Conservation (phyloP, 1,140 invertebrate genomes). For the Globodera ellingtonae region DNA sequence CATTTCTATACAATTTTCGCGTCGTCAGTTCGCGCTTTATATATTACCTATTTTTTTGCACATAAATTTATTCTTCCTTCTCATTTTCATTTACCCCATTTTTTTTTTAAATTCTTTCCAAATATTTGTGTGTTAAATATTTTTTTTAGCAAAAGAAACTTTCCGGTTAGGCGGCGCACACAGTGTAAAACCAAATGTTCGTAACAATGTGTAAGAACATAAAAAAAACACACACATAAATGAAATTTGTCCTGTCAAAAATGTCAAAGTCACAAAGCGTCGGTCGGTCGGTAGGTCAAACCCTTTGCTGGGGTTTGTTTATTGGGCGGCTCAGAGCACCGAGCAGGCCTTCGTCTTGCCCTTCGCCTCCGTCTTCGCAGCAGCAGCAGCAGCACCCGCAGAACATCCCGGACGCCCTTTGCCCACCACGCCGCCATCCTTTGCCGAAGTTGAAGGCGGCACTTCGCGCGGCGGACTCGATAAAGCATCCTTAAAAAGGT, state of each 20-base stretch:
- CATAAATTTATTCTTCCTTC: no score
- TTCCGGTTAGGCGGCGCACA: no score
- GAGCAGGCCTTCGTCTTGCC: constrained; percentile 15
- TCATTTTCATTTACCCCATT: no score
- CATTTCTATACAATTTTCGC: no score
- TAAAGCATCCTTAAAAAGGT: neutral
- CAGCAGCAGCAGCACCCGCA: neutral
- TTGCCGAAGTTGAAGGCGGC: neutral
- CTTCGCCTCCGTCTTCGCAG: constrained; percentile 5
- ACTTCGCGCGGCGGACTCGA: neutral
- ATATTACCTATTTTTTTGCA: no score
- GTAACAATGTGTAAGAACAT: neutral
- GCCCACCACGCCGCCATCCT: neutral
- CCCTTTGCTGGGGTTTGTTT: neutral
- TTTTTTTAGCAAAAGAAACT: no score
- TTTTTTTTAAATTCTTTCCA: neutral
- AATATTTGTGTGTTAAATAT: neutral
- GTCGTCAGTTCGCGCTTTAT: no score
- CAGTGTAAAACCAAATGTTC: no score
- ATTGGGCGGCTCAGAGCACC: constrained; percentile 7
- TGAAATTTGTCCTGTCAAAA: neutral
- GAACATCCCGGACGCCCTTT: neutral
- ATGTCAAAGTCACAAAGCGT: neutral
- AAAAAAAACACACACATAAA: no score
- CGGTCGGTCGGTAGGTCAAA: neutral